A percentile compares a stretch with the other conserved stretches of the same genome.
Conservation (phyloP, 1,140 invertebrate genomes). For the Colletes gigas region DNA sequence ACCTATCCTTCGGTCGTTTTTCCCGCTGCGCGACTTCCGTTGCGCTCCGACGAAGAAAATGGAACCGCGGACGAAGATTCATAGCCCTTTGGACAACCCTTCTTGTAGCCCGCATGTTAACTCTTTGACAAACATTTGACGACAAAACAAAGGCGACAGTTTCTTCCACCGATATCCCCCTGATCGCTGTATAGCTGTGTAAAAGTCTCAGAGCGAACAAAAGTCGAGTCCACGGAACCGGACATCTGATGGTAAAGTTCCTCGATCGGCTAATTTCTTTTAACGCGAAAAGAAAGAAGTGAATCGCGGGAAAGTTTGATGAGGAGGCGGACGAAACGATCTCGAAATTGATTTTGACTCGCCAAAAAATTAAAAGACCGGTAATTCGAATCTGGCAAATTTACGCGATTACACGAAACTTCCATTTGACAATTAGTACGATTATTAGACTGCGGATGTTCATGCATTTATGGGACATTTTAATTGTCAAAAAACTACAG, state of each 20-base stretch:
- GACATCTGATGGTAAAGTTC: not conserved
- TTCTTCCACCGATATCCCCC: slow-evolving; percentile 46
- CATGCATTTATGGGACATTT: no score
- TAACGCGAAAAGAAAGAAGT: not conserved
- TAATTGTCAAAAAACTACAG: no score
- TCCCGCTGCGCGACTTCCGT: not conserved
- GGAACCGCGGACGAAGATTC: slow-evolving; percentile 17
- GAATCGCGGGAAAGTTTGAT: slow-evolving; percentile 10
- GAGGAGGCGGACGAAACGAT: not conserved
- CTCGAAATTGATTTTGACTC: not conserved
- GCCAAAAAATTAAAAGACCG: no score
- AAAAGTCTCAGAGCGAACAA: no score
- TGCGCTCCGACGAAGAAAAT: not conserved
- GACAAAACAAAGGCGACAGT: slow-evolving; percentile 47
- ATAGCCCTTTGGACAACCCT: not conserved
- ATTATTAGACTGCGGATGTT: no score
- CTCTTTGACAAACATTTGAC: slow-evolving; percentile 51
- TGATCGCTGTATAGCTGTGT: not conserved
- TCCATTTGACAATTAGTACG: no score
- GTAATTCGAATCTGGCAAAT: no score
- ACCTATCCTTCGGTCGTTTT: slow-evolving; percentile 8
- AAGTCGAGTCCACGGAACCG: no score
- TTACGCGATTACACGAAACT: no score
- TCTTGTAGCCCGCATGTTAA: slow-evolving; percentile 35
- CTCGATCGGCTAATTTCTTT: slow-evolving; percentile 24